phyloP scores from a whole-genome alignment of 1,140 invertebrate genomes.

The Musca vetustissima region DNA sequence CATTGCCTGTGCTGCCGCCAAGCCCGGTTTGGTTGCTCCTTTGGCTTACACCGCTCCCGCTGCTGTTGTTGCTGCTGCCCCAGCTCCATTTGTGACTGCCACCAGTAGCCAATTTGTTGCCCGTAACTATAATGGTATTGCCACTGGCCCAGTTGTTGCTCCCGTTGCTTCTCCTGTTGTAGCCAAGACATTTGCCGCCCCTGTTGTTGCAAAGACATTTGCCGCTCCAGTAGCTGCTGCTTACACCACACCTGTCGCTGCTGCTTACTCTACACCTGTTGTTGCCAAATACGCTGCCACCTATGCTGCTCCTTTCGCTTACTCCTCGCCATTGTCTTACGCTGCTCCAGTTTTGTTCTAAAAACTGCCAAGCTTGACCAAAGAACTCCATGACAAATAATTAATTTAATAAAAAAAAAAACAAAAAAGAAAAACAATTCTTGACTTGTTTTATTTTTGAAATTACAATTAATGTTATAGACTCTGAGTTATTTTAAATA shows the following conservation, averaged over 20 bases:
- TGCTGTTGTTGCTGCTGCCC: slow-evolving; percentile 35
- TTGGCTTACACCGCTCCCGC: slow-evolving; percentile 38
- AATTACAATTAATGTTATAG: too few relatives aligned
- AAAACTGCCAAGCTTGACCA: background rate
- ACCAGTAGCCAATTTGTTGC: slow-evolving; percentile 57
- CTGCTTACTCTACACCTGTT: background rate
- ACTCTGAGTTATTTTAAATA: too few relatives aligned
- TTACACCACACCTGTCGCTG: background rate
- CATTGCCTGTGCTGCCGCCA: slow-evolving; percentile 26
- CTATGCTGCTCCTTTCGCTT: slow-evolving; percentile 29
- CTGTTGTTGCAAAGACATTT: background rate
- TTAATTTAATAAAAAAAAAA: background rate
- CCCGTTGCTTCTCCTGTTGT: slow-evolving; percentile 19
- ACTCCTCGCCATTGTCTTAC: slow-evolving; percentile 25
- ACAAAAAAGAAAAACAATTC: too few relatives aligned
- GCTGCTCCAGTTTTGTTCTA: slow-evolving; percentile 27
- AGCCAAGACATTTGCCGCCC: background rate
- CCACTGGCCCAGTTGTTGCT: slow-evolving; percentile 38
- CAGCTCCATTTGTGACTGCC: slow-evolving; percentile 55
- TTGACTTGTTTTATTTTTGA: too few relatives aligned
- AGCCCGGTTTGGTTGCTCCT: slow-evolving; percentile 29
- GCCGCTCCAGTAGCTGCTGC: background rate
- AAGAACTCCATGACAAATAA: background rate
- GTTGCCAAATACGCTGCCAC: slow-evolving; percentile 12
- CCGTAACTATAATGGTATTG: slow-evolving; percentile 54